Evolutionary conservation across 64 coral and sea anemone genomes (phyloP).

Genomic region (Cladopsammia gracilis): DNA sequence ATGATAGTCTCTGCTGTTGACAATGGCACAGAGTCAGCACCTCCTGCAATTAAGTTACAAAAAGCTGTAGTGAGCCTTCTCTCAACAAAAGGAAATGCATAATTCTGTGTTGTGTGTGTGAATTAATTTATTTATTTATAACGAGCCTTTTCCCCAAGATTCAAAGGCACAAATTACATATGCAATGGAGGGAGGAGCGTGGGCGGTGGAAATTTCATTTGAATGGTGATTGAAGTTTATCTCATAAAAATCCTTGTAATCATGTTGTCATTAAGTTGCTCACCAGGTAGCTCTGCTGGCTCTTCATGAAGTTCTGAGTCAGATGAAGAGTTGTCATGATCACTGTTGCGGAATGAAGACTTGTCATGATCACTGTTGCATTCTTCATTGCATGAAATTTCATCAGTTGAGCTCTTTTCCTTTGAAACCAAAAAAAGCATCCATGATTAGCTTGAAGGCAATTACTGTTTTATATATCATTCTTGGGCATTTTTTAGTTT

Average conservation of each 20-base stretch:
- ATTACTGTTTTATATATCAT: too few species aligned
- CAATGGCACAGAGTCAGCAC: constrained; percentile 12
- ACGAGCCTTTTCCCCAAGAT: too few species aligned
- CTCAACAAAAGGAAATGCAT: too few species aligned
- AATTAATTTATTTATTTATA: too few species aligned
- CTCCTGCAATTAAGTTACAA: not conserved
- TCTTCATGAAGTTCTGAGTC: not conserved
- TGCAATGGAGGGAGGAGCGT: not conserved
- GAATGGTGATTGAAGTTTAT: not conserved
- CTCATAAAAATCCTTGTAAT: not conserved
- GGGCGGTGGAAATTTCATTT: not conserved
- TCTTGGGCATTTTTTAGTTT: too few species aligned
- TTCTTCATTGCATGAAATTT: not conserved
- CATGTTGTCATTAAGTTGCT: not conserved
- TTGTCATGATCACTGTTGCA: too few species aligned
- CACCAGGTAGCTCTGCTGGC: not conserved
- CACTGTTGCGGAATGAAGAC: not conserved
- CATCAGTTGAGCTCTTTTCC: constrained; percentile 8
- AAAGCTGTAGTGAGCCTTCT: too few species aligned
- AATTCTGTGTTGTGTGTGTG: too few species aligned
- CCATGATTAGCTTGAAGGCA: not conserved
- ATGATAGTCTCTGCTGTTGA: constrained; percentile 67
- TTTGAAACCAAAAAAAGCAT: not conserved
- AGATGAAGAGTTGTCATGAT: not conserved
- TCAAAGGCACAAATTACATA: not conserved